These are phyloP conservation scores for Orchesella cincta DNA, from an alignment of 1,140 invertebrate species.

Conservation along the genomic window DNA sequence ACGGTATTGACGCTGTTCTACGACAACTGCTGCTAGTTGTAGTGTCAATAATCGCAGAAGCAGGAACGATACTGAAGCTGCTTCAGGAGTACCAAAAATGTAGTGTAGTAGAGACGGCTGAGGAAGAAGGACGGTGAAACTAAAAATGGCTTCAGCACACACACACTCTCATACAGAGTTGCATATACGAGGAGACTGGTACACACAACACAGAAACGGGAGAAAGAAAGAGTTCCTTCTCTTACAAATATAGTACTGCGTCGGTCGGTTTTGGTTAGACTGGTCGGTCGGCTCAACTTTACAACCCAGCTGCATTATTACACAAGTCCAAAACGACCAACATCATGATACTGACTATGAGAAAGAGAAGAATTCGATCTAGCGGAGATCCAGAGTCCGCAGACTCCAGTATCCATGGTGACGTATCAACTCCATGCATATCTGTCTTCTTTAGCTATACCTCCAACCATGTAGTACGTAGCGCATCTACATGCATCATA, in stretches of 20 bases:
- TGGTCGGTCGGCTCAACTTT: background rate
- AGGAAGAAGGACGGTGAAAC: background rate
- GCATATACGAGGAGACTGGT: background rate
- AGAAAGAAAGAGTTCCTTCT: background rate
- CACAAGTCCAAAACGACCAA: conserved; percentile 18
- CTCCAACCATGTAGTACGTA: too few relatives aligned
- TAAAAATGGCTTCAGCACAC: background rate
- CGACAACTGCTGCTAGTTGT: background rate
- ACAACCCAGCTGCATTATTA: background rate
- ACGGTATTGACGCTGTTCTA: background rate
- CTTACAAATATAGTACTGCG: background rate
- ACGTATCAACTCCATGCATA: background rate
- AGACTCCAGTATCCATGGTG: conserved; percentile 26
- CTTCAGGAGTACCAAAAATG: background rate
- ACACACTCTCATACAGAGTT: background rate
- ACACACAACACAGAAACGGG: background rate
- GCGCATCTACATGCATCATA: too few relatives aligned
- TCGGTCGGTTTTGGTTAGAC: conserved; percentile 16
- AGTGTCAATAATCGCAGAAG: background rate
- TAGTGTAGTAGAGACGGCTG: background rate
- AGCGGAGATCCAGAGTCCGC: conserved; percentile 15
- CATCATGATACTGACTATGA: conserved; percentile 8
- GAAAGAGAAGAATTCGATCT: conserved; percentile 22
- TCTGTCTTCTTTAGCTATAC: too few relatives aligned
- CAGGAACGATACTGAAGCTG: background rate